These are phyloP conservation scores for Lagopus muta DNA, from an alignment of 2,113 vertebrate genomes.

Conservation along the genomic window DNA sequence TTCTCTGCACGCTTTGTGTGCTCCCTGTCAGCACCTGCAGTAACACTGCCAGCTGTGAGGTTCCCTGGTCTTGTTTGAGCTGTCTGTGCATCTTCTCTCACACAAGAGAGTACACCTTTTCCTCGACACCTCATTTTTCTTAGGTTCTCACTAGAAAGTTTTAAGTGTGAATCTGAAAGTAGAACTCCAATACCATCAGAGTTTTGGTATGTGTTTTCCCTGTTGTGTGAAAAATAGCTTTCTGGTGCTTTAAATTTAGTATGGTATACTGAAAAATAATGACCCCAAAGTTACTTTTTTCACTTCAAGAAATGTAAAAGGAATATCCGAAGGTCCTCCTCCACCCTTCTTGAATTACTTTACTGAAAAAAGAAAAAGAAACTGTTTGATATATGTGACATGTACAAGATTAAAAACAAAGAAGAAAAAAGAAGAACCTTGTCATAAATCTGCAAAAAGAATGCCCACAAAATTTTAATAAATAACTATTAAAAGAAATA, in stretches of 20 bases:
- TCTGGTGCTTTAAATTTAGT: neutral
- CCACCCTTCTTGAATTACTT: neutral
- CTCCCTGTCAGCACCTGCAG: neutral
- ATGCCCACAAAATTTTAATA: neutral
- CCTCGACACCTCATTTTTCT: neutral
- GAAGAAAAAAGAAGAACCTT: neutral
- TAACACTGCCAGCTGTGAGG: neutral
- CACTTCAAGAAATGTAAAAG: neutral
- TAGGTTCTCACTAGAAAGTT: neutral
- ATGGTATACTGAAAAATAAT: neutral
- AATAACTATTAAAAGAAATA: neutral
- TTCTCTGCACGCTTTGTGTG: neutral
- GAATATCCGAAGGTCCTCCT: neutral
- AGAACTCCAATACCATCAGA: neutral
- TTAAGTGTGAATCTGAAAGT: neutral
- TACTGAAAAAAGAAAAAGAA: neutral
- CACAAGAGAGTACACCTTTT: neutral
- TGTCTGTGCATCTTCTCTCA: neutral
- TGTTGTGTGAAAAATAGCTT: neutral
- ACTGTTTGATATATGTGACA: neutral
- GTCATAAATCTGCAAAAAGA: neutral
- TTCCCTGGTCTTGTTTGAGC: neutral
- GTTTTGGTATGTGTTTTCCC: neutral
- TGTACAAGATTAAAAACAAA: neutral
- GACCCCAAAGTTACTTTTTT: neutral